Evolutionary conservation across 2,113 vertebrate genomes (phyloP), one percentile per base, ranked within the genome.

Genomic region (Onychostoma macrolepis): DNA sequence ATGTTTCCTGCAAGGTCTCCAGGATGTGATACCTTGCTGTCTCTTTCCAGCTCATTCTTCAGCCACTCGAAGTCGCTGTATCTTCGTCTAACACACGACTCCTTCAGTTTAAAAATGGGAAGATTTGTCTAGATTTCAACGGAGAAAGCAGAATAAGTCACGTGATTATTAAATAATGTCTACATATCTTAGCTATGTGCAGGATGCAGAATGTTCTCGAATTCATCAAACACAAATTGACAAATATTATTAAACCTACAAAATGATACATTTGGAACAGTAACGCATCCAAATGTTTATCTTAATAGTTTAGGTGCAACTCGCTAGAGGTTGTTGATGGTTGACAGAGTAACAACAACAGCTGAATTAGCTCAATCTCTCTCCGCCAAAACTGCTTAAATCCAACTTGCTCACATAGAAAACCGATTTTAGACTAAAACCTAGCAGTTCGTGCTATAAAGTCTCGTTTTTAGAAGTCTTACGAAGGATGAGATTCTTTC

Each of bases 31-130:
- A 99, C 98, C 98, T 99, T 99, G 93, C 98, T 99, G 94, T 99
- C 98, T 93, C 98, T 95, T 91, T 99, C 98, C 95, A 99, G 93
- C 93, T 99, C 98, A 91, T 98, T 99, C 94, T 99, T 99, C 93
- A 99, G 91, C 98, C 98, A 99, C 85, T 99, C 98, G 88, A 99
- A 99, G 93, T 99, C 98, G 1, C 98, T 99, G 94, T 99, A 99
- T 95, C 98, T 94, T 94, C 98, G 96, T 87, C 97, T 96, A 89
- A 99, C 98, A 75, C 96, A 97, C 0, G 98, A 99, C 75, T 99
- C 98, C 94, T 99, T 99, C 95, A 97, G 88, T 93, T 99, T 99
- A 93, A 99, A 99, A 94, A 99, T 99, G 24, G 98, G 98, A 84
- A 99, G 96, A 90, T 99, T 99, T 89, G 98, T 99, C 98, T 99